A percentile compares a stretch with the other conserved stretches of the same genome.
Evolutionary conservation across 2,888 invertebrate species (phyloP).

Genomic region (Protodeltote pygarga): DNA sequence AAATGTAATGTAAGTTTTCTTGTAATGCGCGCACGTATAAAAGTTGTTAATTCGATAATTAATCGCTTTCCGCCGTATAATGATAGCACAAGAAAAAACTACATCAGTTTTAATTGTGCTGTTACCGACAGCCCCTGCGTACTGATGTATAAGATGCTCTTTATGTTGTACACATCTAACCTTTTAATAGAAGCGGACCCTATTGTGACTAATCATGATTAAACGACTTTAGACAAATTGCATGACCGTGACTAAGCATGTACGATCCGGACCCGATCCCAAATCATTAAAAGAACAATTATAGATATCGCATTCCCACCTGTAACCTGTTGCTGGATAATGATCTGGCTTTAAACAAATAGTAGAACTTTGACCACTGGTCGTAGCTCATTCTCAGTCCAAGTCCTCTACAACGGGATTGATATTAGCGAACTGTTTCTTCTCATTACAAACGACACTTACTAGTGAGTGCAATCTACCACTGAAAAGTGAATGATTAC

Average conservation of each 20-base stretch:
- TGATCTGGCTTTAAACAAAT: conserved; percentile 84
- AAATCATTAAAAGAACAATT: conserved; percentile 87
- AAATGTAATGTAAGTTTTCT: conserved; percentile 18
- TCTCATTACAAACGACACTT: conserved; percentile 26
- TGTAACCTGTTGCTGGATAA: conserved; percentile 84
- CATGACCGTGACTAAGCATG: conserved; percentile 86
- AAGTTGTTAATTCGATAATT: conserved; percentile 48
- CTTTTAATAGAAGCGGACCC: conserved; percentile 80
- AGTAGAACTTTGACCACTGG: conserved; percentile 67
- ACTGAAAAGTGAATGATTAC: conserved; percentile 24
- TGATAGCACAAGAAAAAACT: conserved; percentile 42
- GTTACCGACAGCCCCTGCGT: conserved; percentile 42
- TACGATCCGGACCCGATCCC: conserved; percentile 76
- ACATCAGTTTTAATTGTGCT: conserved; percentile 42
- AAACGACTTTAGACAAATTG: conserved; percentile 87
- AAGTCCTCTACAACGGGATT: conserved; percentile 54
- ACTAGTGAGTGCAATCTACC: conserved; percentile 19
- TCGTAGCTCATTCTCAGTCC: conserved; percentile 52
- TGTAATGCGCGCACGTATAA: conserved; percentile 31
- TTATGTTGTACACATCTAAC: conserved; percentile 74
- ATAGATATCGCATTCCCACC: conserved; percentile 85
- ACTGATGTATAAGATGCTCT: conserved; percentile 64
- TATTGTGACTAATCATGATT: conserved; percentile 87
- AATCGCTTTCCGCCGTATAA: conserved; percentile 38
- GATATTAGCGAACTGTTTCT: conserved; percentile 37